Evolutionary conservation across 2,888 invertebrate species (phyloP), one percentile per base, ranked within the genome.

Genomic region (Griposia aprilina): DNA sequence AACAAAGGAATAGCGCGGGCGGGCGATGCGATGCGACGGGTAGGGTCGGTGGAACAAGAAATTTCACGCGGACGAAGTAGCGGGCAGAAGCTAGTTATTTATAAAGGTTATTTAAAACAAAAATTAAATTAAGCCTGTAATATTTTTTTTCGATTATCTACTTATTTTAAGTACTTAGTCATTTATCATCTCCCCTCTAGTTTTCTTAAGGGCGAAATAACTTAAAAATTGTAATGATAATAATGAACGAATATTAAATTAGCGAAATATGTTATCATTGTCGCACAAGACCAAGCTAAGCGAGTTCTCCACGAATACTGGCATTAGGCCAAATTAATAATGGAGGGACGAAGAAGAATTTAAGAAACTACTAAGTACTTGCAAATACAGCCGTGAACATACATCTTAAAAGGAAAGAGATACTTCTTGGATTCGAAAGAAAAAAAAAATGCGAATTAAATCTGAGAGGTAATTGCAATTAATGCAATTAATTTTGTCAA

Each of bases 251-350:
- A 60, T 55, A 79, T 60, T 62, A 66, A 78, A 79, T 59, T 81
- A 36, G 50, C 26, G 26, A 59, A 80, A 36, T 45, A 48, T 57
- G 62, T 71, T 72, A 84, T 52, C 52, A 63, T 17, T 63, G 59
- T 70, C 36, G 7, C 57, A n/a, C 20, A 68, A 84, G 84, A 72
- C 4, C 17, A 57, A 80, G 72, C n/a, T 59, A 81, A 52, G 52
- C 17, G 26, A 62, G 30, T 23, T 76, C 36, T 55, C 20, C 15
- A 5, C 30, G n/a, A 69, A 60, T 26, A 23, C 66, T 85, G 85
- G 85, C 69, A 13, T 67, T 69, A 66, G 10, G 69, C 82, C 81
- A 82, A 81, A 74, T 41, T 15, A 66, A 70, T 45, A 74, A 50
- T 55, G 36, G 30, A 8, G 15, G 26, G 69, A 50, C 50, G 20